phyloP scores from a whole-genome alignment of 2,797 vertebrate genomes.

The Hephaestus fuliginosus region DNA sequence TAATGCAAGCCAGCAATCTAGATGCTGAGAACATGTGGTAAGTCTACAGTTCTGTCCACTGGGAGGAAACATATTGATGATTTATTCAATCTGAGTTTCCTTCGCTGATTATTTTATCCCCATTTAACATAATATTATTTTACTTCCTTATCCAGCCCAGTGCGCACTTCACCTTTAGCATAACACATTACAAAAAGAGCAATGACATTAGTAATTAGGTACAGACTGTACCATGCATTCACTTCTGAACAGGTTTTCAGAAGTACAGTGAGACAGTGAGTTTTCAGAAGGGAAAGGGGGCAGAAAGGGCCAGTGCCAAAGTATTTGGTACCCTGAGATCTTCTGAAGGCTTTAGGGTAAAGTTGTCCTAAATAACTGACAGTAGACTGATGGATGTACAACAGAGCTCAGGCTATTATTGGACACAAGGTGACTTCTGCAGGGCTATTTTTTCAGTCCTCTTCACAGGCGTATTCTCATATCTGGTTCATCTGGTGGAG shows the following conservation, averaged over 20 bases:
- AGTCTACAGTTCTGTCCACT: neutral
- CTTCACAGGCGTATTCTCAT: slow-evolving; percentile 53
- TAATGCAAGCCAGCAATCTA: neutral
- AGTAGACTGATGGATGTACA: slow-evolving; percentile 75
- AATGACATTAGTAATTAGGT: slow-evolving; percentile 1
- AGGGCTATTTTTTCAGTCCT: slow-evolving; percentile 63
- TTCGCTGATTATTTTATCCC: neutral
- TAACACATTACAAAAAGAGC: neutral
- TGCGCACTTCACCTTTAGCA: neutral
- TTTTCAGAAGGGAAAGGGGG: slow-evolving; percentile 26
- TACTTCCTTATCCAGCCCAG: neutral
- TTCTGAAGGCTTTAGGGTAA: slow-evolving; percentile 65
- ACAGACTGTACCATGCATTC: slow-evolving; percentile 6
- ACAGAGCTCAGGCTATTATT: slow-evolving; percentile 69
- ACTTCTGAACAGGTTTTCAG: slow-evolving; percentile 22
- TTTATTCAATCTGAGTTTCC: neutral
- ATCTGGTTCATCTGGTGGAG: slow-evolving; percentile 69
- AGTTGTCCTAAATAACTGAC: slow-evolving; percentile 77
- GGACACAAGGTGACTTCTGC: slow-evolving; percentile 77
- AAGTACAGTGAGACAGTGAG: slow-evolving; percentile 30
- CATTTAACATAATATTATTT: neutral
- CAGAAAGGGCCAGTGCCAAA: slow-evolving; percentile 41
- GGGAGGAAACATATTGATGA: neutral
- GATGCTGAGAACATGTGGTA: neutral
- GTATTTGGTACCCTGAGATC: slow-evolving; percentile 59